phyloP scores from a whole-genome alignment of 1,140 invertebrate species.

The Brachionus angularis region DNA sequence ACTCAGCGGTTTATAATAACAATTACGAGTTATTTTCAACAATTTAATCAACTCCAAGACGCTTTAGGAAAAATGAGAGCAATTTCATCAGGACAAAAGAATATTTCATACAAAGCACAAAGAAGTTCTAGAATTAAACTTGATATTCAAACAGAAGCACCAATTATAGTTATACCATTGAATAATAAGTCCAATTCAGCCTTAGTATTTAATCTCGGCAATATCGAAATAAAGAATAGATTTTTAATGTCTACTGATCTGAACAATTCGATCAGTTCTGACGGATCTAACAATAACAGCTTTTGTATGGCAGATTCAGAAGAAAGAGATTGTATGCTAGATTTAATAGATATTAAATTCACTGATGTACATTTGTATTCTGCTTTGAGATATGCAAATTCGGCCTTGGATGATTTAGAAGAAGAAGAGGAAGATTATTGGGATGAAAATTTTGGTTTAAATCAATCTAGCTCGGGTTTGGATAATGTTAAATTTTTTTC shows the following conservation, averaged over 20 bases:
- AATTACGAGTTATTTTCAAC: constrained; percentile 74
- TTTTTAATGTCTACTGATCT: constrained; percentile 54
- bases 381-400: constrained; percentile 59
- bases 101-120: constrained; percentile 51
- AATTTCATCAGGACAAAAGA: constrained; percentile 55
- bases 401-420: too few species aligned
- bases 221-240: constrained; percentile 72
- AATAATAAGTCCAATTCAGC: constrained; percentile 73
- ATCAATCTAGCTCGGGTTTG: not conserved
- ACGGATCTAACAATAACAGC: constrained; percentile 15
- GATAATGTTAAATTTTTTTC: not conserved
- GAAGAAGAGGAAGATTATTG: too few species aligned
- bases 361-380: constrained; percentile 77
- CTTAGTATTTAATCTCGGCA: constrained; percentile 75
- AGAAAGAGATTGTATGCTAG: constrained; percentile 62
- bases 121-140: constrained; percentile 63
- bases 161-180: constrained; percentile 79
- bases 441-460: too few species aligned
- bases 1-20: constrained; percentile 87
- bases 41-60: constrained; percentile 77
- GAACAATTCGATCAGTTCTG: constrained; percentile 46
- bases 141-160: constrained; percentile 71
- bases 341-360: constrained; percentile 72
- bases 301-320: constrained; percentile 46
- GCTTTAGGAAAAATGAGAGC: constrained; percentile 64